Evolutionary conservation across 2,888 invertebrate genomes (phyloP), one percentile per base, ranked within the genome.

Genomic region (Melipona bicolor): DNA sequence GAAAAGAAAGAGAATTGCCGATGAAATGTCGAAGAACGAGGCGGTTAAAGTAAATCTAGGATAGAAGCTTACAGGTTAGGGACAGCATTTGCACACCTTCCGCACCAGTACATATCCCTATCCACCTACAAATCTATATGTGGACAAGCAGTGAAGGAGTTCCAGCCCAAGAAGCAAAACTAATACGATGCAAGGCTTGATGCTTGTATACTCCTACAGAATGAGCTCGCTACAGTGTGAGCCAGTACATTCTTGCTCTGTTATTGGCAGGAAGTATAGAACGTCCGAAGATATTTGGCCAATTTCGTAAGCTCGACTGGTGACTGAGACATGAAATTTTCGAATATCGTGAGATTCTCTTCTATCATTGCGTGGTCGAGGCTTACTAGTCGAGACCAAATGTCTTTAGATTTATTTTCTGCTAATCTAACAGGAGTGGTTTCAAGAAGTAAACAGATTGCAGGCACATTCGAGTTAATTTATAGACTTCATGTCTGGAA

Each of bases 141-240:
- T 94, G 93, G 93, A 93, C 94, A 94, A 94, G 94, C 94, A 94
- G 94, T 94, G 94, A 94, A 94, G 93, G 94, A 94, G 93, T 94
- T 93, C 94, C 94, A 94, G 94, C 94, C 94, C 94, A 94, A 94
- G 92, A 94, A 94, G 94, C 94, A 94, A 94, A 94, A 94, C 94
- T 94, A 94, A 94, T 94, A 94, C 93, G 93, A 94, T 94, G 94
- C 94, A 94, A 94, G 94, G 94, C 94, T 94, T 93, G 92, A 94
- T 94, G 94, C 94, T 94, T 92, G 94, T 93, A 92, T 94, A 89
- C 94, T 92, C 93, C 94, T 94, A 94, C 94, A 91, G 91, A 91
- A 91, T 93, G 91, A 93, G 93, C 93, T 93, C 92, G 92, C 93
- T 94, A 94, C 94, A 92, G 92, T 94, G 93, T 93, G 93, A 93